Evolutionary conservation across 2,113 vertebrate species (phyloP), one percentile per base, ranked within the genome.

Genomic region (Odontophorus gujanensis): DNA sequence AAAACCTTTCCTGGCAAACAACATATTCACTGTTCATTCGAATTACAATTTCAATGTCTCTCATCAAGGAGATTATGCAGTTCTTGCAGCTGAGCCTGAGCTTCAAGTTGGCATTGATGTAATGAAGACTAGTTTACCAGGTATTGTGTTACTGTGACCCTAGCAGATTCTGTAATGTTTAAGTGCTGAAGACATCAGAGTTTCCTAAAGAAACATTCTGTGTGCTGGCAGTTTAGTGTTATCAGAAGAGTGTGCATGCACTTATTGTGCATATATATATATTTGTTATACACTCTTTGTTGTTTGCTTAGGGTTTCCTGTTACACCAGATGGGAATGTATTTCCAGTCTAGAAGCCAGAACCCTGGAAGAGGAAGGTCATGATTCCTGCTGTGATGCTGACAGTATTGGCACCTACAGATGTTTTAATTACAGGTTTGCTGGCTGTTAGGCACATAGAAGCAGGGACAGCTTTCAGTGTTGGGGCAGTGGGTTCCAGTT

Each of bases 51-150:
- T 99, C 93, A 99, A 99, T 78, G 87, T 99, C 55, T 99, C 99
- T 78, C 99, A 99, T 93, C 99, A 99, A 95, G 99, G 99, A 14
- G 99, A 99, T 94, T 99, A 98, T 68, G 98, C 99, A 2, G 98
- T 99, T 67, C 98, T 99, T 34, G 99, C 99, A 73, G 99, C 99
- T 72, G 98, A 99, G 63, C 97, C 97, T 57, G 98, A 98, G 50
- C 66, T 97, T 65, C 98, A 99, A 93, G 99, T 99, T 76, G 99
- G 99, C 36, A 96, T 99, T 89, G 99, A 99, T 92, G 91, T 99
- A 57, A 99, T 99, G 99, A 99, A 99, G 97, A 99, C 98, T 62
- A 90, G 93, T 84, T 98, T 98, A 96, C 99, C 99, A 98, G 99
- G 99, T 99, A 98, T 92, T 84, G 28, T 32, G 5, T 42, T 67